Evolutionary conservation across 2,888 invertebrate genomes (phyloP), one percentile per base, ranked within the genome.

Genomic region (Philopedon plagiatum): DNA sequence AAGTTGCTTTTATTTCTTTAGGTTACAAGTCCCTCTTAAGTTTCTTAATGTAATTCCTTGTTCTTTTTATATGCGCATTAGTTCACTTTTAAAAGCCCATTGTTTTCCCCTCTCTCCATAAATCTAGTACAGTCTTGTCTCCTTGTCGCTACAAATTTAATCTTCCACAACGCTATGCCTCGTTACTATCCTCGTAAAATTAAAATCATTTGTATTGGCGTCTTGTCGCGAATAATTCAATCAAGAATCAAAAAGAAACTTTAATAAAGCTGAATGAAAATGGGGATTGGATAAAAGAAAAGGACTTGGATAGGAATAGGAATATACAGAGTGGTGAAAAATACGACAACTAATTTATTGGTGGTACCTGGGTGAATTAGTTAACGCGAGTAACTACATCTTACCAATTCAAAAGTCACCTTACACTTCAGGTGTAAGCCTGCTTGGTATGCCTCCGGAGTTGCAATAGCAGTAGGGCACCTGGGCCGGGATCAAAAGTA

Each of bases 201-300:
- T 66, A 44, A 58, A 58, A 66, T 58, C 58, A 44, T 58, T 66
- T 32, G 44, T 46, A 41, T 57, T 58, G 41, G 5, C 44, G 56
- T 58, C 60, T 67, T 67, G 58, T 60, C 32, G 58, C 19, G 13
- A 18, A 67, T 60, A 67, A 67, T 67, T 67, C 67, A 60, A 62
- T 62, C 19, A 32, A 19, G 15, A 57, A 32, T 57, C 37, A 54
- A 54, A 54, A 51, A 54, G n/a, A 9, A 49, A n/a, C 19, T 11
- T 49, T 26, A 1, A 18, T 1, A 19, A 9, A 44, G 19, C 19
- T 19, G 5, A 9, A 29, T 26, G 2, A 11, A 29, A 29, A 54
- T 54, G 29, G 15, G 2, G 15, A 29, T 29, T 29, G 18, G 29
- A 11, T 29, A 54, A 18, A 21, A 26, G 18, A 29, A 13, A 15